Evolutionary conservation across 1,140 invertebrate genomes (phyloP).

Genomic region (Penaeus indicus): DNA sequence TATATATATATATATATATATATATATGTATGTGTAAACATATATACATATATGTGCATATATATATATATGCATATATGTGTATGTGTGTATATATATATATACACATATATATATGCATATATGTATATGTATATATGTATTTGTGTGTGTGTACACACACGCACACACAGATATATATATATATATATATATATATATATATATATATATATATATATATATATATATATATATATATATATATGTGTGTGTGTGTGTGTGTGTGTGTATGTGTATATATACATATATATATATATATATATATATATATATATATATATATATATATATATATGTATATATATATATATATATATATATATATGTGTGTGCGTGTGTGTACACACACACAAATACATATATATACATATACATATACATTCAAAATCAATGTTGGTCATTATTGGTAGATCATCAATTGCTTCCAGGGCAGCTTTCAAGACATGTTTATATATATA

Average conservation of each 20-base stretch:
- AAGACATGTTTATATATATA: too few species aligned
- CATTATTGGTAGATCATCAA: too few species aligned
- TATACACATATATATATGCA: not conserved
- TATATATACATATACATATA: slow-evolving; percentile 15
- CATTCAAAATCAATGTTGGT: slow-evolving; percentile 3
- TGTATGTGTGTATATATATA: not conserved
- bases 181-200: slow-evolving; percentile 38
- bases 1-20: slow-evolving; percentile 19
- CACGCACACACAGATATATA: slow-evolving; percentile 26
- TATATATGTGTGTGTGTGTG: not conserved
- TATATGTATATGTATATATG: not conserved
- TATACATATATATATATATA: slow-evolving; percentile 12
- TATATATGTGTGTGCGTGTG: not conserved
- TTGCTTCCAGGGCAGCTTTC: too few species aligned
- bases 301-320: slow-evolving; percentile 3
- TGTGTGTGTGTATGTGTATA: not conserved
- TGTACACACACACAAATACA: not conserved
- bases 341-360: not conserved
- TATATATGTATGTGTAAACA: slow-evolving; percentile 22
- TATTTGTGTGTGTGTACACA: not conserved
- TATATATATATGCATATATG: not conserved
- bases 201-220: slow-evolving; percentile 35
- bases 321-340: not conserved
- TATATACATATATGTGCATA: slow-evolving; percentile 5
- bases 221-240: slow-evolving; percentile 29